These are phyloP conservation scores for Nestor notabilis DNA, from an alignment of 2,113 vertebrate genomes.

Conservation along the genomic window DNA sequence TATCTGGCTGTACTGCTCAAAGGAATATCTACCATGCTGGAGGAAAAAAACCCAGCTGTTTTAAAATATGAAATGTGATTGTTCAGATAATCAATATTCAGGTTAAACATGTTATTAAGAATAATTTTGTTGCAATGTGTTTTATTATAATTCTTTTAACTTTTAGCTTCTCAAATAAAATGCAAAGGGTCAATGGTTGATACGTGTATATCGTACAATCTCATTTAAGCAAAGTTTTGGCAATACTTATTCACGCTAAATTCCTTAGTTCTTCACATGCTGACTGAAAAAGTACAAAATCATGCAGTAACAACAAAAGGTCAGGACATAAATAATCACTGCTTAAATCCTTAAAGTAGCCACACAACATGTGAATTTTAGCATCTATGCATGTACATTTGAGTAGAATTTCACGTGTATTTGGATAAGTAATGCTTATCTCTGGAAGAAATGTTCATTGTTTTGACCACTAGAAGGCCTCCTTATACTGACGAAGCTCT, in stretches of 20 bases:
- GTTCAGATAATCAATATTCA: not conserved
- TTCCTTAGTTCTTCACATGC: not conserved
- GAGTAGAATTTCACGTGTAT: not conserved
- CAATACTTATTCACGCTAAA: not conserved
- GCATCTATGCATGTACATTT: not conserved
- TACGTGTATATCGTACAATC: not conserved
- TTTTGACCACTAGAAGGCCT: slow-evolving; percentile 75
- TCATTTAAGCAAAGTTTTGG: not conserved
- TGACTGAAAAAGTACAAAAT: not conserved
- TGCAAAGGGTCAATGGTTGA: not conserved
- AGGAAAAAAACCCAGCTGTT: rapidly evolving
- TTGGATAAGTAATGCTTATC: not conserved
- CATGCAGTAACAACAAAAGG: not conserved
- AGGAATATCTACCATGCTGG: not conserved
- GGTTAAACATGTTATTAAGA: not conserved
- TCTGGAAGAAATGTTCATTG: not conserved
- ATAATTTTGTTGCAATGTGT: not conserved
- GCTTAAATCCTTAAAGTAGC: not conserved
- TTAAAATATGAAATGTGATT: not conserved
- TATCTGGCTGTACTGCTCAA: not conserved
- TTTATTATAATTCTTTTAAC: not conserved
- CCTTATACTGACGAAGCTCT: slow-evolving; percentile 51
- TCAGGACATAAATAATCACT: not conserved
- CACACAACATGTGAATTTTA: not conserved
- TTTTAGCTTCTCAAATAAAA: not conserved